These are phyloP conservation scores for Asobara japonica DNA, from an alignment of 1,140 invertebrate species.

Conservation along the genomic window DNA sequence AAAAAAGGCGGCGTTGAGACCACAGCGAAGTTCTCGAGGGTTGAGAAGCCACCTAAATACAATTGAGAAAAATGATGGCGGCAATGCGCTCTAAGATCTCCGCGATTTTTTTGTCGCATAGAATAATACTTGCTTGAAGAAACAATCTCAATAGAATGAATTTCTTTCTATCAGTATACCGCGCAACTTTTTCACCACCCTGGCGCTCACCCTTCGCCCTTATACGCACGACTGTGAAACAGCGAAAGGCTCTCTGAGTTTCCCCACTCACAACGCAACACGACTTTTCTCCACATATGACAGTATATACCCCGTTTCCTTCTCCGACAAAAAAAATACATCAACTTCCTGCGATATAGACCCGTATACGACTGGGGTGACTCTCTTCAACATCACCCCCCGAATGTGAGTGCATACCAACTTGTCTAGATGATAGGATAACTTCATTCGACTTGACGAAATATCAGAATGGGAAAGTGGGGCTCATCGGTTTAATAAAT, in stretches of 20 bases:
- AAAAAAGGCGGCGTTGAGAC: too few relatives aligned
- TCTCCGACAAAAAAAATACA: slow-evolving; percentile 6
- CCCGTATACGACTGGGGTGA: slow-evolving; percentile 25
- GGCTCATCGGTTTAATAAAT: neutral
- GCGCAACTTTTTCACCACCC: neutral
- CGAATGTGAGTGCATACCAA: neutral
- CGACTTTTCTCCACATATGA: neutral
- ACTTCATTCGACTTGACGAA: neutral
- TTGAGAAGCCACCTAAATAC: too few relatives aligned
- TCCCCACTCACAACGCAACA: neutral
- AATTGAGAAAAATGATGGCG: too few relatives aligned
- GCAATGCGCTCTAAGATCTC: too few relatives aligned
- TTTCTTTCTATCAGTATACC: neutral
- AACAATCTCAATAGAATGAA: too few relatives aligned
- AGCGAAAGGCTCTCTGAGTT: slow-evolving; percentile 9
- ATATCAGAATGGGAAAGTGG: neutral
- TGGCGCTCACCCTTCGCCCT: neutral
- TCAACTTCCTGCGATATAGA: neutral
- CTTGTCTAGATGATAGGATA: neutral
- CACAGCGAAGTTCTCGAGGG: too few relatives aligned
- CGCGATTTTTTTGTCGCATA: too few relatives aligned
- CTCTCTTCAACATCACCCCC: slow-evolving; percentile 32
- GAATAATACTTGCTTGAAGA: too few relatives aligned
- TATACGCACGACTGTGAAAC: neutral
- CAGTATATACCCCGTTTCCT: neutral